A percentile compares a stretch with the other conserved stretches of the same genome.
These are phyloP conservation scores for Macrophya alboannulata DNA, from an alignment of 2,888 invertebrate genomes.

Conservation along the genomic window DNA sequence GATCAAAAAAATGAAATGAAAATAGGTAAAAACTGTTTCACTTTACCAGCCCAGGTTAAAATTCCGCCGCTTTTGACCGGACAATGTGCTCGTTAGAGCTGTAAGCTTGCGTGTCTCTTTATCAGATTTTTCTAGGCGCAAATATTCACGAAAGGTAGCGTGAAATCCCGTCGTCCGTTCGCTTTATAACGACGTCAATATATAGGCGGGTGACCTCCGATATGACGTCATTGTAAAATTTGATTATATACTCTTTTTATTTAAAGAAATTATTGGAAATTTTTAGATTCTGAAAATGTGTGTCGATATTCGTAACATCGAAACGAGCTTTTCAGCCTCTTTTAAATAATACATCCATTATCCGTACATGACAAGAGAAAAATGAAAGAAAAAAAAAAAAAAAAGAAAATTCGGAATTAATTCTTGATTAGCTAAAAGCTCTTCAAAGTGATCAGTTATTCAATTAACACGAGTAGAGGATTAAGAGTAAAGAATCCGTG, in stretches of 20 bases:
- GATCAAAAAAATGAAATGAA: background rate
- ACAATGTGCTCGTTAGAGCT: conserved; percentile 29
- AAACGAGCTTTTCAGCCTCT: background rate
- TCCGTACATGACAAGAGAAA: background rate
- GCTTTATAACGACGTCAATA: conserved; percentile 29
- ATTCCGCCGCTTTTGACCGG: conserved; percentile 20
- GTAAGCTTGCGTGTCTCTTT: conserved; percentile 40
- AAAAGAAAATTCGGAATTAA: background rate
- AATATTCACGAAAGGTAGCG: conserved; percentile 44
- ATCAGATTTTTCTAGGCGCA: conserved; percentile 40
- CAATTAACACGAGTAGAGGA: background rate
- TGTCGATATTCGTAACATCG: background rate
- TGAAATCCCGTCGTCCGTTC: conserved; percentile 51
- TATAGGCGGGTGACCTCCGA: conserved; percentile 12
- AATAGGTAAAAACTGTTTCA: background rate
- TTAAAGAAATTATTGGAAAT: background rate
- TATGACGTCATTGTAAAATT: conserved; percentile 16
- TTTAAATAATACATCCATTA: background rate
- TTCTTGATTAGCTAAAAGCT: background rate
- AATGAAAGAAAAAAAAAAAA: background rate
- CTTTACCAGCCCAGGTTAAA: conserved; percentile 14
- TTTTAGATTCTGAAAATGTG: background rate
- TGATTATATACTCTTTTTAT: background rate
- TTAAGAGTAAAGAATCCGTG: background rate
- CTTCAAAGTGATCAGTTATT: background rate